phyloP scores from a whole-genome alignment of 2,797 vertebrate species.

The Anguilla pacifica region DNA sequence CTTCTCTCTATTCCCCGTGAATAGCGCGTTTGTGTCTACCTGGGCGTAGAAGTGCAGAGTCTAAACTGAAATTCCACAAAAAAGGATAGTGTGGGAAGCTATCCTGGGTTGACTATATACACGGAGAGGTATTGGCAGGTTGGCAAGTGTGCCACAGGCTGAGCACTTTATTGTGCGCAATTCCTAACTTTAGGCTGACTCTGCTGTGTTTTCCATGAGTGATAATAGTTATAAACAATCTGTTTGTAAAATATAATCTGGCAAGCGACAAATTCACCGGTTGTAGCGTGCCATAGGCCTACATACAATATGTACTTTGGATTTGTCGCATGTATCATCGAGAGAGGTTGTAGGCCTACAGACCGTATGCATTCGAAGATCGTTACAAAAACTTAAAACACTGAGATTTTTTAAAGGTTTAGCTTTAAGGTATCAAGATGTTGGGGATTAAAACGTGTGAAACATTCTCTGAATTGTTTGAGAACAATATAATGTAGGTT shows the following conservation, averaged over 20 bases:
- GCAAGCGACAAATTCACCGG: not conserved
- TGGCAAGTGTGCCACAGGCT: not conserved
- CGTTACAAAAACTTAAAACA: not conserved
- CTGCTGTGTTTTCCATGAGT: not conserved
- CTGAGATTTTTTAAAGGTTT: not conserved
- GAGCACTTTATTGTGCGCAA: not conserved
- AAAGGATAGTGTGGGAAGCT: not conserved
- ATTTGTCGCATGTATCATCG: not conserved
- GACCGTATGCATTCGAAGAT: not conserved
- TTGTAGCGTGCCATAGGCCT: not conserved
- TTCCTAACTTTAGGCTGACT: not conserved
- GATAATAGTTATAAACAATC: not conserved
- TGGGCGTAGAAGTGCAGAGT: not conserved
- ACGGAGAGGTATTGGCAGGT: not conserved
- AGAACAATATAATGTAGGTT: not conserved
- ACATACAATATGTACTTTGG: not conserved
- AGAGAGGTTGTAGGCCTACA: not conserved
- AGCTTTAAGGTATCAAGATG: not conserved
- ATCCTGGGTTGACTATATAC: not conserved
- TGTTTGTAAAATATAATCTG: not conserved
- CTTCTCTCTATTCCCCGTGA: not conserved
- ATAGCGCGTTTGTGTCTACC: constrained; percentile 1
- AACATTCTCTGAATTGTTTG: not conserved
- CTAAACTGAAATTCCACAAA: not conserved
- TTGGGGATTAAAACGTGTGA: not conserved